Base-by-base conservation (phyloP, 2,797 vertebrate genomes). In the Syngnathus rostellatus region DNA sequence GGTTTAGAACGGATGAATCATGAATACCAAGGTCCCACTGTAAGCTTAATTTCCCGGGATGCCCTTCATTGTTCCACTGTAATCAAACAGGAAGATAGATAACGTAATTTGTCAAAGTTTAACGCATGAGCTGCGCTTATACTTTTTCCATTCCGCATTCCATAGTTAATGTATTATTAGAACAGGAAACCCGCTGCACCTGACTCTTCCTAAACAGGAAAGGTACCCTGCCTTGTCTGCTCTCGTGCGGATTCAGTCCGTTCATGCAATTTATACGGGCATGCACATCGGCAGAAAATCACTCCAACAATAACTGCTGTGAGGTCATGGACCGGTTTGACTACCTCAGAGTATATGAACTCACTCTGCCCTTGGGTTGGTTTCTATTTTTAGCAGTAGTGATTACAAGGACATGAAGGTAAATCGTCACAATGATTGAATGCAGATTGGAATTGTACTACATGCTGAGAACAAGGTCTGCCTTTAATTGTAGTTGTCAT, bases 141-240 rank as follows among this genome's bases (percentile, higher is more conserved):
- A 10, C 5, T 21, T 50, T 31, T 31, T 59, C 54, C 65, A 41
- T 54, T 9, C 68, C 65, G 66, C 83, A 85, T 88, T 88, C 83
- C 82, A 82, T 75, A 80, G 85, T 84, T 81, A 59, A 70, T 79
- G 21, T 89, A 86, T 87, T 86, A 81, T 81, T 86, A 85, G 80
- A 79, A 76, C 81, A 83, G 86, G 85, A 87, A 87, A 80, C 78
- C 51, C 76, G 72, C 82, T 80, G 82, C 83, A 87, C 79, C 81
- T 85, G 77, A 82, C 72, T 82, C 45, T 69, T 82, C 70, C 67
- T 65, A 64, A 69, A 79, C 73, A 84, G 85, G 82, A 88, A 83
- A 72, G 67, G 65, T 74, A 67, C 63, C 58, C 75, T 66, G 66
- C 73, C 66, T 72, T 75, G 68, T 72, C 71, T 31, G 59, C 72